Base-by-base conservation (phyloP, 2,797 vertebrate species). In the Poeciliopsis presidionis region DNA sequence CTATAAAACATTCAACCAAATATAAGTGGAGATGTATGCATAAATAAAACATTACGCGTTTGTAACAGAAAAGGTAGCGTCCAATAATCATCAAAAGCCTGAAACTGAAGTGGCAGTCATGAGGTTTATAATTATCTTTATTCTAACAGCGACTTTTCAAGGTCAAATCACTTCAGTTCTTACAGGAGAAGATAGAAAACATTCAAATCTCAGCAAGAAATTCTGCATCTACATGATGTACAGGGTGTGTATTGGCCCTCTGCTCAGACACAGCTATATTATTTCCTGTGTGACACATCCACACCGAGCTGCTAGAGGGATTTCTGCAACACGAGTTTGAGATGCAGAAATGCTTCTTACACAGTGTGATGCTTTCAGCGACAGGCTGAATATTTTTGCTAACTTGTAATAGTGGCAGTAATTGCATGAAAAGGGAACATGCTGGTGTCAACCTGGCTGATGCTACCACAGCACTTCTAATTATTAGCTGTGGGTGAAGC, bases 401-500 rank as follows among this genome's bases (percentile, higher is more conserved):
- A 46, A 61, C 9, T 63, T 65, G 47, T 75, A 49, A n/a, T 55
- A 9, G 72, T 57, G 51, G 39, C 72, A 55, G 22, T 57, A 57
- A 65, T 75, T 51, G 36, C 25, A 39, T 67, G 33, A 30, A 47
- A 76, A 74, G 16, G 11, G 55, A 47, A 80, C 11, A 73, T 73
- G 78, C 53, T 30, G 0, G 33, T 16, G 20, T 71, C 61, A 63
- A 70, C 6, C 59, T 65, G 28, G 30, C 69, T 75, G 65, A 51
- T 76, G 25, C n/a, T 53, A 25, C 76, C 39, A 36, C 65, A 36
- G 63, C 30, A 49, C 33, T 39, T n/a, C 61, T 59, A 74, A 67
- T 75, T 5, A 69, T 5, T n/a, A 78, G 67, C 73, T 82, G 72
- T 36, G 51, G 69, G 28, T 22, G 46, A 73, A 36, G 65, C 53